phyloP scores from a whole-genome alignment of 1,140 invertebrate species.

The Agraylea sexmaculata region DNA sequence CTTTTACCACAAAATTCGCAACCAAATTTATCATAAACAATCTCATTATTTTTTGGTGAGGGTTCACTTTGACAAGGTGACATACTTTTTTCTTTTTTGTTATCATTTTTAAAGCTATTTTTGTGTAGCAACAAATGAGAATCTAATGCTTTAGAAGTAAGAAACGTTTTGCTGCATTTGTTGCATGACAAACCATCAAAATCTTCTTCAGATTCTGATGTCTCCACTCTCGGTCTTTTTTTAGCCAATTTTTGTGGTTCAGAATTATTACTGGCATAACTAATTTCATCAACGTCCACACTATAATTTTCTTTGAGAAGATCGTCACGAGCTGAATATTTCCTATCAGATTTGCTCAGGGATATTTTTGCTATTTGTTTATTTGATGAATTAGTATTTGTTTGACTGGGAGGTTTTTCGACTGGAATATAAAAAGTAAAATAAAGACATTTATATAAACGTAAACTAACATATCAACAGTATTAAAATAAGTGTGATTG shows the following conservation, averaged over 20 bases:
- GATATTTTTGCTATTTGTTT: slow-evolving; percentile 23
- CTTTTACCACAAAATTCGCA: slow-evolving; percentile 33
- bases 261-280: slow-evolving; percentile 10
- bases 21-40: slow-evolving; percentile 26
- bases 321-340: slow-evolving; percentile 6
- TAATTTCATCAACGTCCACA: slow-evolving; percentile 13
- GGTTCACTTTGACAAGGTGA: not conserved
- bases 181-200: slow-evolving; percentile 31
- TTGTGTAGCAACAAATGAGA: slow-evolving; percentile 25
- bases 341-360: slow-evolving; percentile 16
- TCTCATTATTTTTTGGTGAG: slow-evolving; percentile 11
- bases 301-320: slow-evolving; percentile 19
- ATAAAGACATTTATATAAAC: not conserved
- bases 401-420: slow-evolving; percentile 34
- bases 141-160: slow-evolving; percentile 20
- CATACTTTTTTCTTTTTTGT: slow-evolving; percentile 4
- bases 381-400: slow-evolving; percentile 25
- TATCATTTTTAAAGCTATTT: slow-evolving; percentile 10
- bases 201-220: slow-evolving; percentile 21
- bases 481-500: not conserved
- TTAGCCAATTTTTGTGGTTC: slow-evolving; percentile 11
- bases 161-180: slow-evolving; percentile 28
- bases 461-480: not conserved
- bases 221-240: slow-evolving; percentile 31
- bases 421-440: not conserved